Conservation (phyloP, 2,888 invertebrate genomes). For the Agrotis clavis region DNA sequence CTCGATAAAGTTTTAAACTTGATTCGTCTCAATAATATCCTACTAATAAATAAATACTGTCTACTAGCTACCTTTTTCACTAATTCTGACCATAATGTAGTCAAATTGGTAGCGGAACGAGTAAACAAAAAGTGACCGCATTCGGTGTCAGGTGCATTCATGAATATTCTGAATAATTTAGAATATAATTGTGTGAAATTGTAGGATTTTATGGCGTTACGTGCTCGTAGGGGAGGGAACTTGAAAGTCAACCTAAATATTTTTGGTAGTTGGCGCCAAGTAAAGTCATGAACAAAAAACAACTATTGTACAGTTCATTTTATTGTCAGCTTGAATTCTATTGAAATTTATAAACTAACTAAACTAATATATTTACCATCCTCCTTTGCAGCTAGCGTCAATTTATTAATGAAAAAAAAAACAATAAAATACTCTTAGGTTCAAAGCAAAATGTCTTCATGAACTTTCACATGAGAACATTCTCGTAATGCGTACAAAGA, state of each 20-base stretch:
- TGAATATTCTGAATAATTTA: constrained; percentile 81
- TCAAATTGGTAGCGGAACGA: constrained; percentile 35
- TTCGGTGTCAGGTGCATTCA: constrained; percentile 79
- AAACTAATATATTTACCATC: background rate
- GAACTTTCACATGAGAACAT: constrained; percentile 81
- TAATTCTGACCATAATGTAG: constrained; percentile 15
- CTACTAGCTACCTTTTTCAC: background rate
- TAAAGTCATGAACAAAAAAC: constrained; percentile 20
- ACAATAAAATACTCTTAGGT: background rate
- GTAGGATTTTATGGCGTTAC: constrained; percentile 43
- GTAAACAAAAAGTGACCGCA: constrained; percentile 40
- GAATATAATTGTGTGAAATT: constrained; percentile 54
- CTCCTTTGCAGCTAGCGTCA: background rate
- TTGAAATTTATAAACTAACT: background rate
- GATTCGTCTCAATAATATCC: background rate
- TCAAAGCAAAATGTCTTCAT: constrained; percentile 13
- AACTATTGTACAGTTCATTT: constrained; percentile 4
- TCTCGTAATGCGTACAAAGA: constrained; percentile 68
- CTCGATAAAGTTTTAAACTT: background rate
- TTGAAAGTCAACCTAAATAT: constrained; percentile 6
- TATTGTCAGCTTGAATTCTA: too few relatives aligned
- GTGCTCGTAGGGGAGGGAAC: constrained; percentile 39
- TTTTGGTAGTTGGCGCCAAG: constrained; percentile 10
- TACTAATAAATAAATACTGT: background rate
- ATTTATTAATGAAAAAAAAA: too few relatives aligned